Conservation (phyloP, 2,113 vertebrate genomes). For the Alethe castanea region DNA sequence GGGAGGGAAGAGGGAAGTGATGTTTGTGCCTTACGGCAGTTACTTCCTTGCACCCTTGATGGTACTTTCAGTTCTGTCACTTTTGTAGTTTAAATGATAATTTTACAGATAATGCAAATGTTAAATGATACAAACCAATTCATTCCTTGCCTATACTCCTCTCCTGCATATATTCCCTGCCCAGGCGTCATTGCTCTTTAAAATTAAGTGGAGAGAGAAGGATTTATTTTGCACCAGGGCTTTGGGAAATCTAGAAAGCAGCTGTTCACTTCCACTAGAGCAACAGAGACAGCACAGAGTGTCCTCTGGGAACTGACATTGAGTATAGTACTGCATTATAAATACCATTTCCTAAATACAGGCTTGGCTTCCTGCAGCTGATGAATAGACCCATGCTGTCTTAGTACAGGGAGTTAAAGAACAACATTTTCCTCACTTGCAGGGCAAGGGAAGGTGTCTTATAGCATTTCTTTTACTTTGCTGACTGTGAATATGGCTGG, state of each 20-base stretch:
- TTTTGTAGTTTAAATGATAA: background rate
- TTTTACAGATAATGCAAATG: background rate
- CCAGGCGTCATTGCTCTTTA: background rate
- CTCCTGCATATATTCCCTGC: background rate
- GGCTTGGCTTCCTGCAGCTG: background rate
- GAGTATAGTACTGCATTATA: conserved; percentile 36
- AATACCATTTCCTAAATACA: conserved; percentile 42
- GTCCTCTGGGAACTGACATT: conserved; percentile 39
- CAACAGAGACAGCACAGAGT: background rate
- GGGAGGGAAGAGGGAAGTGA: background rate
- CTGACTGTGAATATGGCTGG: background rate
- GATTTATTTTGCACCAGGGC: conserved; percentile 46
- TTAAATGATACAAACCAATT: background rate
- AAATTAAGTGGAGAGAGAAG: conserved; percentile 37
- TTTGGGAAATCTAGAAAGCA: conserved; percentile 58
- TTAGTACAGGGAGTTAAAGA: background rate
- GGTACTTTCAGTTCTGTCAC: background rate
- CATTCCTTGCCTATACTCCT: background rate
- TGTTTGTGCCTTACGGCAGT: background rate
- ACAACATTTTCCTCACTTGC: conserved; percentile 5
- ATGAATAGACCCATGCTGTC: conserved; percentile 11
- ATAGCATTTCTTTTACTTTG: background rate
- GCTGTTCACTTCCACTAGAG: conserved; percentile 55
- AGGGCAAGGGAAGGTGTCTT: background rate
- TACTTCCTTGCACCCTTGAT: rapidly evolving